A percentile compares a stretch with the other conserved stretches of the same genome.
phyloP scores from a whole-genome alignment of 2,888 invertebrate genomes.

The Hemaris fuciformis region DNA sequence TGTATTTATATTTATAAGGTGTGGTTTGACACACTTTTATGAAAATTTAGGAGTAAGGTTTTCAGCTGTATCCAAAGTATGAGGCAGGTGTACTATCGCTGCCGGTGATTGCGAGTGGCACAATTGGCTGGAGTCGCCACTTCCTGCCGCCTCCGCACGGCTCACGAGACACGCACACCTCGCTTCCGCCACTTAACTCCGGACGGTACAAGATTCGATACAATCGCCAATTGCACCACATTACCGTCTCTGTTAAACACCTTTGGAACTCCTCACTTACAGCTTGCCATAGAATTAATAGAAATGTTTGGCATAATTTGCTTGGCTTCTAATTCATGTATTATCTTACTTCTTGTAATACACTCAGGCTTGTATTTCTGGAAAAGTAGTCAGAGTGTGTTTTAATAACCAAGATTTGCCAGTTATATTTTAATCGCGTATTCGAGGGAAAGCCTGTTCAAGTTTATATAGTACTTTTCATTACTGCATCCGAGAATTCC shows the following conservation, averaged over 20 bases:
- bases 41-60: too few relatives aligned
- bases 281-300: background rate
- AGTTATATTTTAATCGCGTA: too few relatives aligned
- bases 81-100: background rate
- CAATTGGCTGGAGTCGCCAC: conserved; percentile 39
- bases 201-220: background rate
- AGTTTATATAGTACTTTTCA: too few relatives aligned
- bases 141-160: conserved; percentile 27
- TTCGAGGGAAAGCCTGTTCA: too few relatives aligned
- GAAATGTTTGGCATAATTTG: too few relatives aligned
- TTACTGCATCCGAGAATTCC: too few relatives aligned
- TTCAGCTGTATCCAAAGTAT: background rate
- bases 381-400: too few relatives aligned
- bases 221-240: conserved; percentile 3
- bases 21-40: background rate
- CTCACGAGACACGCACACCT: conserved; percentile 25
- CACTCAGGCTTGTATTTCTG: too few relatives aligned
- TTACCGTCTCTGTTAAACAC: background rate
- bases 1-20: background rate
- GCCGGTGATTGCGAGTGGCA: conserved; percentile 18
- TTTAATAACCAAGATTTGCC: too few relatives aligned
- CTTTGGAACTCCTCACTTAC: background rate
- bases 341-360: too few relatives aligned
- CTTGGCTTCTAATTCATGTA: too few relatives aligned
- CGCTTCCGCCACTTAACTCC: conserved; percentile 14